Conservation (phyloP, 2,888 invertebrate species). For the Tiliacea citrago region DNA sequence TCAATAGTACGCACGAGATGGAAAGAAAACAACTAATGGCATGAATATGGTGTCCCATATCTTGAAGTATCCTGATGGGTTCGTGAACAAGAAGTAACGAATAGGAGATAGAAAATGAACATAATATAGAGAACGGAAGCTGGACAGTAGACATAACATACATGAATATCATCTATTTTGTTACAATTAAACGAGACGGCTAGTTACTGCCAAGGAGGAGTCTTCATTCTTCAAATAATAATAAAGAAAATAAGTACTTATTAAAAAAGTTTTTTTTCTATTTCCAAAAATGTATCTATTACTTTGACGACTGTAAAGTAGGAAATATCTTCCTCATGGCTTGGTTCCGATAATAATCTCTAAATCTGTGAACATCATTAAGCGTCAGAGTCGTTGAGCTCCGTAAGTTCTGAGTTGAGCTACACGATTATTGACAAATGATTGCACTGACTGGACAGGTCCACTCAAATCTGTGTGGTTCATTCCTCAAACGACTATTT, state of each 20-base stretch:
- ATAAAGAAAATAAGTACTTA: background rate
- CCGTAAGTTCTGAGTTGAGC: background rate
- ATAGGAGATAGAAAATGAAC: constrained; percentile 52
- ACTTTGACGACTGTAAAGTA: background rate
- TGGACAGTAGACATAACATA: constrained; percentile 55
- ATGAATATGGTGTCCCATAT: constrained; percentile 76
- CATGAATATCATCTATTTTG: constrained; percentile 53
- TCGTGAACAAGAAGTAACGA: constrained; percentile 56
- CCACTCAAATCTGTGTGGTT: background rate
- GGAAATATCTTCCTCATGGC: background rate
- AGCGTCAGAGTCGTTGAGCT: background rate
- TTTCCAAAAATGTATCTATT: background rate
- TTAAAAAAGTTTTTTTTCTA: background rate
- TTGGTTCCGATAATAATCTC: background rate
- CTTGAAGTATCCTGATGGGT: constrained; percentile 72
- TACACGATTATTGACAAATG: background rate
- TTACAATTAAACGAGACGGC: constrained; percentile 34
- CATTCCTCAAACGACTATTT: background rate
- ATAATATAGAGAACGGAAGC: constrained; percentile 63
- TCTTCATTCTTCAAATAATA: background rate
- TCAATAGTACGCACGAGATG: constrained; percentile 53
- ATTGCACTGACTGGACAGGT: background rate
- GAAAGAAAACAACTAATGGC: constrained; percentile 72
- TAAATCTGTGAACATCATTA: background rate
- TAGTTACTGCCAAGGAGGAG: constrained; percentile 38